These are phyloP conservation scores for Pollenia amentaria DNA, from an alignment of 2,888 invertebrate species.

Conservation along the genomic window DNA sequence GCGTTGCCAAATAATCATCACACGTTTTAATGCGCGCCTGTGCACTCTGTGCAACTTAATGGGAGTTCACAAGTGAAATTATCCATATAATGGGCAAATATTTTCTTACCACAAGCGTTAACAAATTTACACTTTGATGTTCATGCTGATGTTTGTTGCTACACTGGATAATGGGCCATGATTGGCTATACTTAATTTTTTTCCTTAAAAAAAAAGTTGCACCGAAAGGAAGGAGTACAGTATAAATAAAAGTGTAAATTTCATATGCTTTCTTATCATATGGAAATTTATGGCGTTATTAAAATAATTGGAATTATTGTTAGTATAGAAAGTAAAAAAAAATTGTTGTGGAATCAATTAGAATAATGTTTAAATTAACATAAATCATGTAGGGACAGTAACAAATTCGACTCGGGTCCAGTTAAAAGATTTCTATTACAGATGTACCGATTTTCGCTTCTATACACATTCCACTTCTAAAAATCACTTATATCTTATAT, in stretches of 20 bases:
- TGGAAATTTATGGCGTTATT: conserved; percentile 71
- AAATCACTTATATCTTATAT: too few relatives aligned
- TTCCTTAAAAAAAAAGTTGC: conserved; percentile 4
- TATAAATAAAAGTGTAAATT: conserved; percentile 55
- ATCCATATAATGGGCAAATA: conserved; percentile 76
- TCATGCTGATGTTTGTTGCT: conserved; percentile 54
- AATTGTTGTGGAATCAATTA: not conserved
- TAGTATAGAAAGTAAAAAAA: conserved; percentile 7
- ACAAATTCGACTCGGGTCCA: too few relatives aligned
- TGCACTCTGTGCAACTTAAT: conserved; percentile 75
- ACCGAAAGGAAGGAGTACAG: not conserved
- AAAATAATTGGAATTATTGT: conserved; percentile 69
- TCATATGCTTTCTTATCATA: conserved; percentile 30
- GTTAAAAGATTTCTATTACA: too few relatives aligned
- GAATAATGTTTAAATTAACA: not conserved
- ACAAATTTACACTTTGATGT: conserved; percentile 75
- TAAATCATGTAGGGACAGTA: not conserved
- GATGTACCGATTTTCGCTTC: too few relatives aligned
- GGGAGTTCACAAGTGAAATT: conserved; percentile 75
- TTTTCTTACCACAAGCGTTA: conserved; percentile 75
- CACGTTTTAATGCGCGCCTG: conserved; percentile 80
- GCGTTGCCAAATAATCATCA: conserved; percentile 83
- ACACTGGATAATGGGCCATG: conserved; percentile 64
- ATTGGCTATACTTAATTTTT: conserved; percentile 66
- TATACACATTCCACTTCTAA: too few relatives aligned